Evolutionary conservation across 2,888 invertebrate genomes (phyloP), one percentile per base, ranked within the genome.

Genomic region (Stratiomys singularior): DNA sequence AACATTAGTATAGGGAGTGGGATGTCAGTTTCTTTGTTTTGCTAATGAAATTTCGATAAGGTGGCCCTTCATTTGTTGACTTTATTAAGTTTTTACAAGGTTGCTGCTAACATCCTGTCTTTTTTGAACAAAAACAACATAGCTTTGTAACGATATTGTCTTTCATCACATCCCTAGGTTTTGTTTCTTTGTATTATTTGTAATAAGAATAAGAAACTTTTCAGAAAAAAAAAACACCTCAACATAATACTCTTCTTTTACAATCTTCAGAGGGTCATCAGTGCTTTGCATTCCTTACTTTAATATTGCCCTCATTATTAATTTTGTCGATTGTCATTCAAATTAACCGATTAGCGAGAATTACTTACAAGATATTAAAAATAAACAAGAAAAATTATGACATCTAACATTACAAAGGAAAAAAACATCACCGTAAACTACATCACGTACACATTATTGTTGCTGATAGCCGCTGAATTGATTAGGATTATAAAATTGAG

Each of bases 401-500:
- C 13, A 28, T 2, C 64, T 30, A 64, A 9, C 28, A 28, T 64
- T 64, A 64, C 28, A 64, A 30, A n/a, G 13, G 37, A 37, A 37
- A 37, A 5, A n/a, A 21, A 21, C 64, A 64, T 64, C 64, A 64
- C 64, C 30, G 18, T 64, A 64, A 23, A 64, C 28, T 30, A 64
- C 30, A 27, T 64, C 64, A 64, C 30, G 64, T 13, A 64, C 64
- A 64, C 13, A 30, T 52, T 76, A 76, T 37, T 77, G 77, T 37
- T 77, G 77, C 72, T 82, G 80, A 67, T 80, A 81, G 47, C 81
- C 81, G 76, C 80, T 79, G 67, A 79, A 82, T 80, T 83, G 83
- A 77, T 81, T 81, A 28, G 83, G 83, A 79, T 83, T 81, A 64
- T 83, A 83, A 79, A 82, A 82, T 76, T 82, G 82, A 47, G 82